Conservation (phyloP, 2,113 vertebrate genomes). For the Semnornis frantzii region DNA sequence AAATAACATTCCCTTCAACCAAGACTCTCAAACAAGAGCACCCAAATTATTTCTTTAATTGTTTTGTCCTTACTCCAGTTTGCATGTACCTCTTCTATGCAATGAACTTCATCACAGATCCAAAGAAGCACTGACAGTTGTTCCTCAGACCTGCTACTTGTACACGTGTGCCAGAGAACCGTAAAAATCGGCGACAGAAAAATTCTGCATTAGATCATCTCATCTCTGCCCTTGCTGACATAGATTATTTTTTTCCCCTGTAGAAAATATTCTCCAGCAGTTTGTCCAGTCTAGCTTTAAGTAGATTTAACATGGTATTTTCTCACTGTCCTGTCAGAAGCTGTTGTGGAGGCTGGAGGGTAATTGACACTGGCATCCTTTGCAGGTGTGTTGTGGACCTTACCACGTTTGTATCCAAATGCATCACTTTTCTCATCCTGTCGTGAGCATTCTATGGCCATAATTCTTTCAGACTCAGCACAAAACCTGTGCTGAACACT, state of each 20-base stretch:
- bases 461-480: conserved; percentile 62
- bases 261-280: conserved; percentile 13
- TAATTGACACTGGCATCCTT: conserved; percentile 64
- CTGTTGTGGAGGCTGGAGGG: conserved; percentile 38
- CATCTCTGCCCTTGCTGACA: background rate
- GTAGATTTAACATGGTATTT: conserved; percentile 67
- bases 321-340: conserved; percentile 56
- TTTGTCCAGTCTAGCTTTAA: conserved; percentile 59
- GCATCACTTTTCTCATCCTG: conserved; percentile 39
- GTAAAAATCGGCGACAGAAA: background rate
- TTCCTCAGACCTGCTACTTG: background rate
- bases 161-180: background rate
- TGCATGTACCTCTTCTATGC: background rate
- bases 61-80: background rate
- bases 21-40: background rate
- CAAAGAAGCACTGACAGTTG: background rate
- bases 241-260: background rate
- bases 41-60: background rate
- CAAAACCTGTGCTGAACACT: conserved; percentile 52
- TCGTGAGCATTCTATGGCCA: conserved; percentile 48
- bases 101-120: background rate
- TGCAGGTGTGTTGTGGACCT: conserved; percentile 61
- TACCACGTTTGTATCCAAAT: conserved; percentile 62
- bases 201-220: conserved; percentile 7
- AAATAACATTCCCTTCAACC: background rate